Conservation (phyloP, 2,888 invertebrate species). For the Torymus texanus region DNA sequence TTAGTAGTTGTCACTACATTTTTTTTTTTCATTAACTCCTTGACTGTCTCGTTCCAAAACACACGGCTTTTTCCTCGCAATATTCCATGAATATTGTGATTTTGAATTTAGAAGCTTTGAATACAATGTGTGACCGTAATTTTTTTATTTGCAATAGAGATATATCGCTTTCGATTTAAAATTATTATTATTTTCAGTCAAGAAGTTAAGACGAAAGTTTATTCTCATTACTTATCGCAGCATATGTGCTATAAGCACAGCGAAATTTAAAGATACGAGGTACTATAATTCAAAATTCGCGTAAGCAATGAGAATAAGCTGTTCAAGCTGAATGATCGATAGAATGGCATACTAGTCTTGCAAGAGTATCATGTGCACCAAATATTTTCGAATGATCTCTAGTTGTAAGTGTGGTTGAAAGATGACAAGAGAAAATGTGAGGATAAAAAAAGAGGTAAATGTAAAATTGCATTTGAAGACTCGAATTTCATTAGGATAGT, state of each 20-base stretch:
- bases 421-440: slow-evolving; percentile 1
- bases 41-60: no score
- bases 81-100: no score
- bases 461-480: slow-evolving; percentile 38
- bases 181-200: no score
- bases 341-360: slow-evolving; percentile 51
- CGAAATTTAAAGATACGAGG: no score
- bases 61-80: no score
- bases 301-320: slow-evolving; percentile 13
- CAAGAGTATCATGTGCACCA: slow-evolving; percentile 48
- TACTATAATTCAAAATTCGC: no score
- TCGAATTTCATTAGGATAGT: slow-evolving; percentile 23
- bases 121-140: no score
- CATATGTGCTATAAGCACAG: no score
- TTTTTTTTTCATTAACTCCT: not conserved
- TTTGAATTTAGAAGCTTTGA: no score
- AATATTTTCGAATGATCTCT: slow-evolving; percentile 49
- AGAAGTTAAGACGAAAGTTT: slow-evolving; percentile 38
- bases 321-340: slow-evolving; percentile 18
- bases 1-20: slow-evolving; percentile 26
- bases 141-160: no score
- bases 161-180: no score
- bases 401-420: slow-evolving; percentile 28
- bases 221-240: slow-evolving; percentile 6
- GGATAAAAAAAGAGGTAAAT: slow-evolving; percentile 1